Percentiles rank a stretch among this genome's conserved stretches.
Evolutionary conservation across 2,113 vertebrate genomes (phyloP).

Genomic region (Numida meleagris): DNA sequence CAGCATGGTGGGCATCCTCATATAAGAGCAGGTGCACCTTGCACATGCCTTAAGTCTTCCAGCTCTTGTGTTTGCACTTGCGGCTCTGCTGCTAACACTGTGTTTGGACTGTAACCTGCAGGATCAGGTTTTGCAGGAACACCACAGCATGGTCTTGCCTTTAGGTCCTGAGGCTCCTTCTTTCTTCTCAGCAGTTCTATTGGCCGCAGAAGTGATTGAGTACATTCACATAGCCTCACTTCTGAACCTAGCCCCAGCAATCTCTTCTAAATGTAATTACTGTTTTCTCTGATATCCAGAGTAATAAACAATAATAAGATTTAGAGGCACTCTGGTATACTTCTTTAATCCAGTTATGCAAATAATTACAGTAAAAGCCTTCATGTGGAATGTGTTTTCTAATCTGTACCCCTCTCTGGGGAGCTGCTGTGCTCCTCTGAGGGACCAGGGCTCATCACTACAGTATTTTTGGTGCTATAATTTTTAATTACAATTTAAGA

Average conservation of each 20-base stretch:
- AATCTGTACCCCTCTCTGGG: background rate
- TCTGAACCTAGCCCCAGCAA: background rate
- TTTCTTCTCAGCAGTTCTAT: background rate
- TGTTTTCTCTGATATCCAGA: slow-evolving; percentile 1
- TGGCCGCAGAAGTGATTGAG: background rate
- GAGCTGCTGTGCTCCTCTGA: background rate
- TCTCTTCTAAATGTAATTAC: background rate
- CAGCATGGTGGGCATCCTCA: background rate
- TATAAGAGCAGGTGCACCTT: background rate
- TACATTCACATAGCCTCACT: background rate
- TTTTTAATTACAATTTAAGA: slow-evolving; percentile 2
- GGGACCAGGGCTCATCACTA: background rate
- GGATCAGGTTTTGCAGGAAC: background rate
- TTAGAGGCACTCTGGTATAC: background rate
- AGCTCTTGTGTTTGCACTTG: background rate
- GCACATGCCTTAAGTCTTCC: background rate
- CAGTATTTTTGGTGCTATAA: background rate
- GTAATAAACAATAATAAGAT: slow-evolving; percentile 43
- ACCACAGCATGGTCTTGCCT: fast-evolving
- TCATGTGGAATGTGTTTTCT: slow-evolving; percentile 3
- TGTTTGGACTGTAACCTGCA: background rate
- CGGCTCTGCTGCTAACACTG: background rate
- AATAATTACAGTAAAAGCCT: slow-evolving; percentile 20
- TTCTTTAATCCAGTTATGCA: slow-evolving; percentile 46
- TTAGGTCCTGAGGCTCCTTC: background rate